Percentiles rank a stretch among this genome's conserved stretches.
phyloP scores from a whole-genome alignment of 2,797 vertebrate genomes.

The Protosalanx chinensis region DNA sequence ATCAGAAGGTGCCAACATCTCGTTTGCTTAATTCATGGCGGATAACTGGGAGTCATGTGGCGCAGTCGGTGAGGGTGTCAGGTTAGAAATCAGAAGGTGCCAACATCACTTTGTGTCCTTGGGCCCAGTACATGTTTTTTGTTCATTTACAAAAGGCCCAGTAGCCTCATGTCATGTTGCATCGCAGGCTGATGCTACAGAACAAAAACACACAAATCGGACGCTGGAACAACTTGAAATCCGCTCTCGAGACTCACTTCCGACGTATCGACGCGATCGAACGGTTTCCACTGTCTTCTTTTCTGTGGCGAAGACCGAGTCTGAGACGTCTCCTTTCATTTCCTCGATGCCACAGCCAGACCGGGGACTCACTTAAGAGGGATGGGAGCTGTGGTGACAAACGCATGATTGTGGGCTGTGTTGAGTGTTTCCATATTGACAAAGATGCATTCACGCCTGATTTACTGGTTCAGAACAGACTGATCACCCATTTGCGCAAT shows the following conservation, averaged over 20 bases:
- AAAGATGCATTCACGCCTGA: constrained; percentile 14
- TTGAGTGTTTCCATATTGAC: constrained; percentile 3
- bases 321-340: constrained; percentile 36
- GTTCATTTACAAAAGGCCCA: no score
- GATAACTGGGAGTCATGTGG: no score
- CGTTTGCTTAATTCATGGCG: no score
- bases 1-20: no score
- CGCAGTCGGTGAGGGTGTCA: no score
- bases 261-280: neutral
- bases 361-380: constrained; percentile 14
- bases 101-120: no score
- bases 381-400: neutral
- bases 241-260: constrained; percentile 5
- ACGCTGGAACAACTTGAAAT: neutral
- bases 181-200: no score
- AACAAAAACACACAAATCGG: no score
- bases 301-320: constrained; percentile 22
- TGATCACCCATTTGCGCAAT: constrained; percentile 14
- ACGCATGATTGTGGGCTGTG: neutral
- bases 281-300: neutral
- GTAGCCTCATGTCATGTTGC: no score
- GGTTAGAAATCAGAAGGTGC: no score
- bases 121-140: no score
- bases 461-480: neutral
- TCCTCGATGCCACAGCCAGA: neutral